These are phyloP conservation scores for Apistogramma diplotaenia DNA, from an alignment of 2,113 vertebrate species.

Conservation along the genomic window DNA sequence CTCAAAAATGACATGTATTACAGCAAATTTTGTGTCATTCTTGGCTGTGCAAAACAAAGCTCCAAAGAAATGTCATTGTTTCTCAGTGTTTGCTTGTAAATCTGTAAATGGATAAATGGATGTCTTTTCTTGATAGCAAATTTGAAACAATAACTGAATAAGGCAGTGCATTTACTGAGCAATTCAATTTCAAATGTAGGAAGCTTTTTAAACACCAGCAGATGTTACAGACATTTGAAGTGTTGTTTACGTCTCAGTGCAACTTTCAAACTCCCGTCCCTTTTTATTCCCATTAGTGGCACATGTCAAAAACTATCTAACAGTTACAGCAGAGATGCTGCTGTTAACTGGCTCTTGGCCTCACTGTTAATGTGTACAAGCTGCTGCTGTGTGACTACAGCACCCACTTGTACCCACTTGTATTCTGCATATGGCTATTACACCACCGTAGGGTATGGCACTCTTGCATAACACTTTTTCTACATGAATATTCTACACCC, in stretches of 20 bases:
- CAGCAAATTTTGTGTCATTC: background rate
- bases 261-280: background rate
- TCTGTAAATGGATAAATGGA: too few species aligned
- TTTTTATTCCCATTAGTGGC: background rate
- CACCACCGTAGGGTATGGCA: conserved; percentile 5
- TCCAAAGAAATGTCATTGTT: background rate
- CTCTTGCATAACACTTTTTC: background rate
- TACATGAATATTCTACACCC: conserved; percentile 43
- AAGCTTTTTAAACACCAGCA: background rate
- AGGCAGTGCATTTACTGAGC: fast-evolving
- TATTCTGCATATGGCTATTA: conserved; percentile 1
- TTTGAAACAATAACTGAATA: background rate
- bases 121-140: background rate
- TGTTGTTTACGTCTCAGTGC: background rate
- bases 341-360: background rate
- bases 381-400: background rate
- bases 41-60: background rate
- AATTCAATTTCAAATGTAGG: background rate
- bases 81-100: too few species aligned
- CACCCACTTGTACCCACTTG: conserved; percentile 22
- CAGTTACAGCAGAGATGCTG: background rate
- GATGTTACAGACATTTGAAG: conserved; percentile 7
- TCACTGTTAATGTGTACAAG: conserved; percentile 1
- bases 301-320: background rate
- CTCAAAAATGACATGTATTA: fast-evolving